Evolutionary conservation across 2,797 vertebrate species (phyloP).

Genomic region (Lemur catta): DNA sequence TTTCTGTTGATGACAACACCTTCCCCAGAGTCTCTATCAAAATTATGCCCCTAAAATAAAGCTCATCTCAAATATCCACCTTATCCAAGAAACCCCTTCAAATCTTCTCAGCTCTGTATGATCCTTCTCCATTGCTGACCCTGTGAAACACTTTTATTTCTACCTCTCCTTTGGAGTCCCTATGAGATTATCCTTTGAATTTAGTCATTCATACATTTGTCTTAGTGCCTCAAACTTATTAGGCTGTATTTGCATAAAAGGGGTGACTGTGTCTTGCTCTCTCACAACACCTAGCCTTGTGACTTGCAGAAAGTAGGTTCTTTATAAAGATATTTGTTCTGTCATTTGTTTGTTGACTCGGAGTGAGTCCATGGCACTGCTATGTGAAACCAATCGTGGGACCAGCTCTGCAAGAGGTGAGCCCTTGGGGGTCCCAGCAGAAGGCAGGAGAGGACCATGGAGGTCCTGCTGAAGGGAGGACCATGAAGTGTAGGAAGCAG

Average conservation of each 20-base stretch:
- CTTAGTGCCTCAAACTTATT: background rate
- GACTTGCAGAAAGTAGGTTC: background rate
- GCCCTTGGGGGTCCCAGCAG: background rate
- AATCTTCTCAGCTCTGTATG: background rate
- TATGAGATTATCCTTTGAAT: background rate
- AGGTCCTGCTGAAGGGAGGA: background rate
- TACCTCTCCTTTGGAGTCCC: background rate
- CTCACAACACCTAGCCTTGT: background rate
- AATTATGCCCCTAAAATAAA: background rate
- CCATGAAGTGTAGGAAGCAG: background rate
- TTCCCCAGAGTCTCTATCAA: background rate
- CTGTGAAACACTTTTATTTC: background rate
- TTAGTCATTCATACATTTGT: background rate
- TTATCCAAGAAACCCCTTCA: background rate
- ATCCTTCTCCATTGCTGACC: background rate
- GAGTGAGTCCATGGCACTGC: background rate
- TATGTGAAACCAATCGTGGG: background rate
- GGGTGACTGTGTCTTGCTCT: background rate
- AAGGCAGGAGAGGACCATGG: background rate
- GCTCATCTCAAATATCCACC: background rate
- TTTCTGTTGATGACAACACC: background rate
- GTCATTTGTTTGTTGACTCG: background rate
- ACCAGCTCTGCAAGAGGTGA: background rate
- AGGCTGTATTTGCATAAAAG: background rate
- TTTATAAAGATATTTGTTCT: background rate